Evolutionary conservation across 2,888 invertebrate species (phyloP), one percentile per base, ranked within the genome.

Genomic region (Patella ulyssiponensis): DNA sequence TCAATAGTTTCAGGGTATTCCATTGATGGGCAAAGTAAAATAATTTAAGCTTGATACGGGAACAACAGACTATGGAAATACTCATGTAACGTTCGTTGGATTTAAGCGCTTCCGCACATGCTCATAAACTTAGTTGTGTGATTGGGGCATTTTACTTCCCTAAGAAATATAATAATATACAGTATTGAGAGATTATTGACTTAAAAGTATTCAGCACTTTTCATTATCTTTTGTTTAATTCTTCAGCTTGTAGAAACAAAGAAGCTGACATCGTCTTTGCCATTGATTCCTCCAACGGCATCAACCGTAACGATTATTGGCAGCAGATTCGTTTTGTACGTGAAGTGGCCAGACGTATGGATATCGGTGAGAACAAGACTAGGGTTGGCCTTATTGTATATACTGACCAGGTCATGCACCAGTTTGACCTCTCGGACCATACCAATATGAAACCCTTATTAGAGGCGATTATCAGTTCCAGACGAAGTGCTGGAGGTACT

Each of bases 371-470:
- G 0, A 81, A 85, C 9, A 80, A 74, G 23, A 89, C 87, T 0
- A 79, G 90, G 20, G 84, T 89, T 3, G 88, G 86, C 3, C 82
- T 88, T 5, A 78, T 88, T 11, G 81, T 87, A n/a, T 90, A 86
- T 82, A 86, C 86, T 51, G 85, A 86, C 74, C 81, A 85, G 78
- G 86, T 87, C 11, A 81, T 83, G 54, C 79, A 83, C 17, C 85
- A 85, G 70, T 84, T 88, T 73, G 80, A 83, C 56, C 77, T 88
- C 12, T 81, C 82, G 64, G 84, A 85, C 20, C 79, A 83, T 71
- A 81, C 83, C 11, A 78, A 81, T 27, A 74, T 80, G 51, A 78
- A 84, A 17, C 84, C 81, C 11, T 80, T 88, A 20, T 80, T 79
- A 56, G 79, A 81, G 14, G 84, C 85, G 7, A 76, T 89, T 69